These are phyloP conservation scores for Acropternis orthonyx DNA, from an alignment of 2,797 vertebrate species.

Conservation along the genomic window DNA sequence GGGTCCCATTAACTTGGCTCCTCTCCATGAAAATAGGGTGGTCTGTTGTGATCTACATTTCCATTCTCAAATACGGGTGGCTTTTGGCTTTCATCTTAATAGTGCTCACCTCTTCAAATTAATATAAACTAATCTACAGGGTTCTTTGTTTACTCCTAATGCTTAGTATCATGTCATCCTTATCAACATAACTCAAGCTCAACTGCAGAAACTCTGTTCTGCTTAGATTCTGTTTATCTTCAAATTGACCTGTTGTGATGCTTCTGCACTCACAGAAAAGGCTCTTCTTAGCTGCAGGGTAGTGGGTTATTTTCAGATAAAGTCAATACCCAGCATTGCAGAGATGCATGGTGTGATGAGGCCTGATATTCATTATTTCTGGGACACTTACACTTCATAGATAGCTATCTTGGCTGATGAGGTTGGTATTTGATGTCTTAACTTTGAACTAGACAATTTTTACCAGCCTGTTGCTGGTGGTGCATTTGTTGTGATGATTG, in stretches of 20 bases:
- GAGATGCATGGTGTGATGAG: not conserved
- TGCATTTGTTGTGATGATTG: not conserved
- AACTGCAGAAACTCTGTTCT: not conserved
- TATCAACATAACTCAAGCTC: not conserved
- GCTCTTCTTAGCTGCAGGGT: not conserved
- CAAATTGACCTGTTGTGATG: fast-evolving
- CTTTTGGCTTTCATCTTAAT: not conserved
- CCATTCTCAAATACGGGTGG: not conserved
- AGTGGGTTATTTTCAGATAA: not conserved
- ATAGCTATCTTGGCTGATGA: not conserved
- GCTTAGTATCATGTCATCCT: not conserved
- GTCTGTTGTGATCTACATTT: not conserved
- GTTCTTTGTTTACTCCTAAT: not conserved
- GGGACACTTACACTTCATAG: not conserved
- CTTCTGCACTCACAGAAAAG: not conserved
- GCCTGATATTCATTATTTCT: not conserved
- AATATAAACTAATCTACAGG: not conserved
- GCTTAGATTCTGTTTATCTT: not conserved
- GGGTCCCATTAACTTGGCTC: fast-evolving
- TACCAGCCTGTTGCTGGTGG: not conserved
- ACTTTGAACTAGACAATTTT: not conserved
- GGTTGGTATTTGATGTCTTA: not conserved
- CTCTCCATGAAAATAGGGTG: not conserved
- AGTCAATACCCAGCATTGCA: not conserved
- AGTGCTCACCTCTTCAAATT: not conserved